Percentiles rank a stretch among this genome's conserved stretches.
These are phyloP conservation scores for Macheiramphus alcinus DNA, from an alignment of 2,113 vertebrate genomes.

Conservation along the genomic window DNA sequence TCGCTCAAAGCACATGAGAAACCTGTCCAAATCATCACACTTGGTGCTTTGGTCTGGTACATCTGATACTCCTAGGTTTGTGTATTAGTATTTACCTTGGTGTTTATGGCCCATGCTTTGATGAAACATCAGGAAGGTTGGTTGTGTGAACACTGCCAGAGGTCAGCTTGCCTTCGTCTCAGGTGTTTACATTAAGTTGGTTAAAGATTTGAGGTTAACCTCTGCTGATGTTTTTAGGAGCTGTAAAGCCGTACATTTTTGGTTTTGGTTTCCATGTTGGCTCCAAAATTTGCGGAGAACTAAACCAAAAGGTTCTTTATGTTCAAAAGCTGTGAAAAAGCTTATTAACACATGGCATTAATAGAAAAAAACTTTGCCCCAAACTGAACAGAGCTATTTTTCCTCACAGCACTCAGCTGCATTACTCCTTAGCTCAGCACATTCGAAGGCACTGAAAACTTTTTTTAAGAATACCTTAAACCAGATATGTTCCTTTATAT, in stretches of 20 bases:
- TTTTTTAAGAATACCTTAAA: neutral
- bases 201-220: neutral
- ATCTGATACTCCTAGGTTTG: neutral
- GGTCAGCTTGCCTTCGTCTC: neutral
- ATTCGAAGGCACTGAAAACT: neutral
- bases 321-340: constrained; percentile 17
- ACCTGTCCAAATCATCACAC: neutral
- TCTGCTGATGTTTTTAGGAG: constrained; percentile 8
- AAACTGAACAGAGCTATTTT: neutral
- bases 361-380: neutral
- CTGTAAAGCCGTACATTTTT: neutral
- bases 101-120: neutral
- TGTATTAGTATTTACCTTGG: neutral
- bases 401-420: neutral
- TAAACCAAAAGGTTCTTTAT: constrained; percentile 38
- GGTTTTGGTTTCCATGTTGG: neutral
- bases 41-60: neutral
- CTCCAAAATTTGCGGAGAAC: neutral
- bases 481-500: neutral
- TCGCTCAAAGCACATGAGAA: neutral
- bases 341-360: constrained; percentile 15
- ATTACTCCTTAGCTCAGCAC: neutral
- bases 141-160: neutral
- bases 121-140: neutral
- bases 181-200: neutral